phyloP scores from a whole-genome alignment of 2,888 invertebrate genomes.

The Euproctis similis region DNA sequence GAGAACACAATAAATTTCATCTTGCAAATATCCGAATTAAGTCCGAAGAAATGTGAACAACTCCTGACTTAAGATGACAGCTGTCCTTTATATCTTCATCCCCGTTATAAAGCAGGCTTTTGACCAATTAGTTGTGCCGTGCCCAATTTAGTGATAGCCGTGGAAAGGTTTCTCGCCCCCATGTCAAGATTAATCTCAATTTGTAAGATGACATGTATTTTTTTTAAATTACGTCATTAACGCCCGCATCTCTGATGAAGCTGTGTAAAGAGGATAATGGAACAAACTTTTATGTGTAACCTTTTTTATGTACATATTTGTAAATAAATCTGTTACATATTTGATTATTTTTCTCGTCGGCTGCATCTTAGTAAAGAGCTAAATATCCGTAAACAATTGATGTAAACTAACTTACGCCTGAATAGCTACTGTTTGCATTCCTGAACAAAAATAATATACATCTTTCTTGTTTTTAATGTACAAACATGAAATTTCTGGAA shows the following conservation, averaged over 20 bases:
- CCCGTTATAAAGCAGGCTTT: slow-evolving; percentile 14
- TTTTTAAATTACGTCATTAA: slow-evolving; percentile 8
- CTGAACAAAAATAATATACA: no score
- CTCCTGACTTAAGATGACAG: slow-evolving; percentile 8
- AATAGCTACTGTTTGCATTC: no score
- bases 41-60: slow-evolving; percentile 1
- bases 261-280: slow-evolving; percentile 3
- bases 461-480: no score
- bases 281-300: no score
- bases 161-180: slow-evolving; percentile 20
- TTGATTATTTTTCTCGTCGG: no score
- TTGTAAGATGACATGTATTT: slow-evolving; percentile 10
- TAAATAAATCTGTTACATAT: no score
- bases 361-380: no score
- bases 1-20: neutral
- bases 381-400: no score
- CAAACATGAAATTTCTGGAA: no score
- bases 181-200: slow-evolving; percentile 21
- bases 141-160: slow-evolving; percentile 14
- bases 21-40: slow-evolving; percentile 6
- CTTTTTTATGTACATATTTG: no score
- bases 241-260: slow-evolving; percentile 13
- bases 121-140: slow-evolving; percentile 18
- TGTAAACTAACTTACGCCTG: no score
- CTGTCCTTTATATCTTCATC: slow-evolving; percentile 5